Evolutionary conservation across 2,113 vertebrate species (phyloP).

Genomic region (Dryoscopus gambensis): DNA sequence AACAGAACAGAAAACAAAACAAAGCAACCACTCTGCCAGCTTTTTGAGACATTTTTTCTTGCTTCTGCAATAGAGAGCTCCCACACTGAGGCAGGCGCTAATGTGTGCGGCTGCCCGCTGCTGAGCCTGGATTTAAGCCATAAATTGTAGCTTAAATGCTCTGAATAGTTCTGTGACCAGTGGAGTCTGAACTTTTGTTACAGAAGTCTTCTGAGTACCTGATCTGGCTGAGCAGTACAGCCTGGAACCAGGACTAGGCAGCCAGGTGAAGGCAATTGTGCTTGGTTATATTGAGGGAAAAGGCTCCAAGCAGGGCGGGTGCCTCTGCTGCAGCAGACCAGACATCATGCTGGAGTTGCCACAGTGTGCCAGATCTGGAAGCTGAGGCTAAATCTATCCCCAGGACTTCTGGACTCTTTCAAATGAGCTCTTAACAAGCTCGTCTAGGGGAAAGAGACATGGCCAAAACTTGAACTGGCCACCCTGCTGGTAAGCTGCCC

Average conservation of each 20-base stretch:
- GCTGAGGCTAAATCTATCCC: not conserved
- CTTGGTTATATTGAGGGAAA: not conserved
- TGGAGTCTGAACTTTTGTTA: not conserved
- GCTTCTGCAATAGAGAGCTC: not conserved
- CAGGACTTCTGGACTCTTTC: not conserved
- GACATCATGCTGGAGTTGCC: not conserved
- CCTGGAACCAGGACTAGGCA: not conserved
- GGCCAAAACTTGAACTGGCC: not conserved
- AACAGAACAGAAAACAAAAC: not conserved
- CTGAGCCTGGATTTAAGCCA: not conserved
- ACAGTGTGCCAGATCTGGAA: not conserved
- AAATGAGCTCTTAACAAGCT: not conserved
- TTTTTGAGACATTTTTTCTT: not conserved
- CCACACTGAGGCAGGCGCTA: not conserved
- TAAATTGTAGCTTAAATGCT: not conserved
- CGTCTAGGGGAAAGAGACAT: not conserved
- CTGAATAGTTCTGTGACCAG: not conserved
- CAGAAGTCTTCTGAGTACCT: not conserved
- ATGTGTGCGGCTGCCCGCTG: fast-evolving
- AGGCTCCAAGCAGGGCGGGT: fast-evolving
- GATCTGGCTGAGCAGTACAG: not conserved
- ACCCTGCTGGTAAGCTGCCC: not conserved
- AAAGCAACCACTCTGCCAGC: not conserved
- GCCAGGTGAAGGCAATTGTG: not conserved
- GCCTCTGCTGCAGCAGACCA: not conserved